Conservation (phyloP, 2,888 invertebrate species). For the Bugula neritina region DNA sequence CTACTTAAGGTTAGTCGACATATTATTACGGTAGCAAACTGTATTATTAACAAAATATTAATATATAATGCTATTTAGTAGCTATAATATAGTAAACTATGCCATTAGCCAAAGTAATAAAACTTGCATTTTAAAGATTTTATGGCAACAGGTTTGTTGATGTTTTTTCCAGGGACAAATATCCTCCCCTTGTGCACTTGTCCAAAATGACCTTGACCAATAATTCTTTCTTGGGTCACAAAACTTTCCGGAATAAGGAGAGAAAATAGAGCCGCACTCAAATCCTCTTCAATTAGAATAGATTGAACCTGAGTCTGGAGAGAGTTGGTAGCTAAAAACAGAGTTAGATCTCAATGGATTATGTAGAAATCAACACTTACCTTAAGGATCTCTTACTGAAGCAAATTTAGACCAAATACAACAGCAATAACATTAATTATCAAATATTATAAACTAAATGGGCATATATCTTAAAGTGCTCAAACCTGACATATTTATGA, state of each 20-base stretch:
- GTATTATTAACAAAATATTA: too few species aligned
- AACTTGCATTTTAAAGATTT: conserved; percentile 13
- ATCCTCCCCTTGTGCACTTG: conserved; percentile 10
- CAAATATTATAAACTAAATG: neutral
- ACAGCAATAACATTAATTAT: neutral
- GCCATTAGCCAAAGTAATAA: too few species aligned
- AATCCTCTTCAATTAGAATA: conserved; percentile 19
- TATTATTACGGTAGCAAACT: too few species aligned
- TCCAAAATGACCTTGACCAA: conserved; percentile 20
- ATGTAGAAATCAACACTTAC: neutral
- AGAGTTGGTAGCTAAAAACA: neutral
- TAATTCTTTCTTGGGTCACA: neutral
- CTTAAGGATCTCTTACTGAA: neutral
- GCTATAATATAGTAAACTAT: too few species aligned
- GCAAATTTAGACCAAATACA: neutral
- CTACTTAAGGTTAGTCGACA: too few species aligned
- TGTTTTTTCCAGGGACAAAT: conserved; percentile 11
- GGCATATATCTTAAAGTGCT: neutral
- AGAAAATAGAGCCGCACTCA: neutral
- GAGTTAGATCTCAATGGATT: neutral
- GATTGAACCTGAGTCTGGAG: conserved; percentile 23
- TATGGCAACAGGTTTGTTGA: conserved; percentile 23
- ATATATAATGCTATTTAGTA: too few species aligned
- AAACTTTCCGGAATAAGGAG: conserved; percentile 14
- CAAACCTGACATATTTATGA: neutral